Conservation (phyloP, 2,888 invertebrate genomes). For the Odontocerum albicorne region DNA sequence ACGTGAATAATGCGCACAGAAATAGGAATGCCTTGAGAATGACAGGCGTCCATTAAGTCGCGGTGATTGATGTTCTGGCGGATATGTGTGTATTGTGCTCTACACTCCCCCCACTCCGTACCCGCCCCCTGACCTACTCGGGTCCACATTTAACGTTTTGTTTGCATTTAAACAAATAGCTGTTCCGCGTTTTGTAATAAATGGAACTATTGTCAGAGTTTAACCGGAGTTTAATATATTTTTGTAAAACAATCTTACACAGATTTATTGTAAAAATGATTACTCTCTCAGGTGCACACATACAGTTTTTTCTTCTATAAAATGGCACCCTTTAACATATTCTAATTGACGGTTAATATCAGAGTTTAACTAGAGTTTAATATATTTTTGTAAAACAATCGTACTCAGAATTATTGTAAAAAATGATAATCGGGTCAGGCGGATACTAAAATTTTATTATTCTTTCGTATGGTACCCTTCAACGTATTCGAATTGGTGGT, state of each 20-base stretch:
- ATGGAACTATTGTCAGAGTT: conserved; percentile 35
- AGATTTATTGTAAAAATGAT: too few relatives aligned
- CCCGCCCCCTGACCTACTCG: neutral
- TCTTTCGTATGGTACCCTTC: too few relatives aligned
- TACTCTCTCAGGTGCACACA: too few relatives aligned
- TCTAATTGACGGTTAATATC: too few relatives aligned
- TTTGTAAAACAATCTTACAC: conserved; percentile 4
- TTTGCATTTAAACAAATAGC: conserved; percentile 36
- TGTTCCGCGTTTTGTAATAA: conserved; percentile 29
- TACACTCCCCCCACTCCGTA: conserved; percentile 4
- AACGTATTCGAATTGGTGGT: too few relatives aligned
- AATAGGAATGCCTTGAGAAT: conserved; percentile 37
- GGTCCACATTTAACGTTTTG: conserved; percentile 24
- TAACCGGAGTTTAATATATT: conserved; percentile 30
- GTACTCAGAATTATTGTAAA: too few relatives aligned
- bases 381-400: too few relatives aligned
- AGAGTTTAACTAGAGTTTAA: conserved; percentile 29
- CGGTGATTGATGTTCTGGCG: conserved; percentile 34
- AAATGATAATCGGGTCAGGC: too few relatives aligned
- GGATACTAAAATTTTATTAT: too few relatives aligned
- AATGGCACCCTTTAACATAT: too few relatives aligned
- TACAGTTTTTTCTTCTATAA: too few relatives aligned
- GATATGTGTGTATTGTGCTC: conserved; percentile 32
- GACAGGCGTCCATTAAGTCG: conserved; percentile 37
- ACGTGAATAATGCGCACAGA: conserved; percentile 36